Evolutionary conservation across 2,797 vertebrate species (phyloP).

Genomic region (Mus spretus): DNA sequence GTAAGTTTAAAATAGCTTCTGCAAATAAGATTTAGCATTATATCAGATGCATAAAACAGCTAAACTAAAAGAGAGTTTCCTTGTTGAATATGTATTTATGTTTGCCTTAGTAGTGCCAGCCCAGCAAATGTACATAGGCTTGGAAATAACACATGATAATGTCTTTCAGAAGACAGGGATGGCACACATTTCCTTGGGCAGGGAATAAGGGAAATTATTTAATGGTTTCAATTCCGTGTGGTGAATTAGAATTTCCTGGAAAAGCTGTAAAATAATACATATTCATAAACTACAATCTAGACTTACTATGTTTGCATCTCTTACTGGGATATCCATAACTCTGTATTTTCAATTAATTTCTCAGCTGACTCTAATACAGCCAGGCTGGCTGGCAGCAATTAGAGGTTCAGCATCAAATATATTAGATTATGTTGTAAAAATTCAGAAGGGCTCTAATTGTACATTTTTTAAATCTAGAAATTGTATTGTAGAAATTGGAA

Average conservation of each 20-base stretch:
- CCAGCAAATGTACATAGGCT: neutral
- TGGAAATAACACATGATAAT: slow-evolving; percentile 35
- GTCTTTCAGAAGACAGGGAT: neutral
- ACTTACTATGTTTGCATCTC: slow-evolving; percentile 29
- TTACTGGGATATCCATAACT: neutral
- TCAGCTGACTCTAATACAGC: slow-evolving; percentile 1
- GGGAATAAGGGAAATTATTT: neutral
- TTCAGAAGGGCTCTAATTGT: neutral
- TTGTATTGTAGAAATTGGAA: neutral
- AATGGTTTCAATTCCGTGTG: slow-evolving; percentile 36
- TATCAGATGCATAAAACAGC: neutral
- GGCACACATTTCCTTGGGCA: neutral
- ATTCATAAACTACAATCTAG: slow-evolving; percentile 38
- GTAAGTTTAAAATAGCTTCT: neutral
- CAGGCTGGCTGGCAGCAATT: slow-evolving; percentile 29
- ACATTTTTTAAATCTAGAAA: neutral
- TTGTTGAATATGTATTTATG: neutral
- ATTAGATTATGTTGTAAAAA: slow-evolving; percentile 12
- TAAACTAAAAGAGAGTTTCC: slow-evolving; percentile 7
- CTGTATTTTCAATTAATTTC: slow-evolving; percentile 55
- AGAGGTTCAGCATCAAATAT: slow-evolving; percentile 3
- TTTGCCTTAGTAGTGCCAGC: neutral
- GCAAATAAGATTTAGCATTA: neutral
- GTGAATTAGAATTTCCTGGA: slow-evolving; percentile 56
- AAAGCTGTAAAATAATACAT: slow-evolving; percentile 47